phyloP scores from a whole-genome alignment of 2,797 vertebrate species.

The Clarias laeviceps region DNA sequence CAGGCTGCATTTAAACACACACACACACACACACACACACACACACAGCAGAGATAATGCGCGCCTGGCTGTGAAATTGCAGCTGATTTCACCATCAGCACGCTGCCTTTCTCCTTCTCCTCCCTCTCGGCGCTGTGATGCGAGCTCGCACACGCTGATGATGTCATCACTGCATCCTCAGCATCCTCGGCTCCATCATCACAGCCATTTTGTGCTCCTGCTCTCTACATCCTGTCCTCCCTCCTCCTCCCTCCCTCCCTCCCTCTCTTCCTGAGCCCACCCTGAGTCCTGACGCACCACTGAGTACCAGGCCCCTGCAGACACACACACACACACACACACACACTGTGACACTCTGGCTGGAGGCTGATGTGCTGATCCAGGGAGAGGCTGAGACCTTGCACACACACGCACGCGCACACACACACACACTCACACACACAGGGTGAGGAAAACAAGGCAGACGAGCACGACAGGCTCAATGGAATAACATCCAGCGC shows the following conservation, averaged over 20 bases:
- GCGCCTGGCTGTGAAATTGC: slow-evolving; percentile 2
- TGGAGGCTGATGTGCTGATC: slow-evolving; percentile 63
- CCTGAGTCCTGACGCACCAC: slow-evolving; percentile 48
- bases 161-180: slow-evolving; percentile 73
- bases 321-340: slow-evolving; percentile 38
- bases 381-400: slow-evolving; percentile 57
- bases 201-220: slow-evolving; percentile 71
- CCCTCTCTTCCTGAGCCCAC: slow-evolving; percentile 21
- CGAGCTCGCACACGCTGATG: slow-evolving; percentile 61
- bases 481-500: slow-evolving; percentile 52
- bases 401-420: slow-evolving; percentile 36
- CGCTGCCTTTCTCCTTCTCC: not conserved
- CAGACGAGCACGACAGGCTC: slow-evolving; percentile 26
- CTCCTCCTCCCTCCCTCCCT: slow-evolving; percentile 18
- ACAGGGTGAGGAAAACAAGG: slow-evolving; percentile 46
- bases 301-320: slow-evolving; percentile 55
- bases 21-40: not conserved
- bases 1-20: not conserved
- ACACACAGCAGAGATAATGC: slow-evolving; percentile 1
- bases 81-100: slow-evolving; percentile 24
- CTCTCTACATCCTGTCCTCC: slow-evolving; percentile 42
- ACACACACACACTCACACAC: slow-evolving; percentile 40
- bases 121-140: slow-evolving; percentile 45
- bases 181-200: slow-evolving; percentile 67
- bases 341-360: slow-evolving; percentile 36